These are phyloP conservation scores for Tragelaphus buxtoni DNA, from an alignment of 2,113 vertebrate genomes.

Conservation along the genomic window DNA sequence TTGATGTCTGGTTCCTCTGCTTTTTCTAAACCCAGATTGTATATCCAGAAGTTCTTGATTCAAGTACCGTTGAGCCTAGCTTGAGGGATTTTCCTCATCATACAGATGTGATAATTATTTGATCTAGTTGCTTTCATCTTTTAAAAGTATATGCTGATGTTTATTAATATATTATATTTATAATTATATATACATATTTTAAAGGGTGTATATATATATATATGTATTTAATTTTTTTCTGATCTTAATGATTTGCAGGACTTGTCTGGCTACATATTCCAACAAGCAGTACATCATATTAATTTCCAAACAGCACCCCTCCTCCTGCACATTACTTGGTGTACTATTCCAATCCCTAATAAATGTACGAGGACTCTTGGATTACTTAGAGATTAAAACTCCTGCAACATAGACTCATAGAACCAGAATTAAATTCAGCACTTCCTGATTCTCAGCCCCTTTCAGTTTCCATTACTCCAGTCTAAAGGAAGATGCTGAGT, in stretches of 20 bases:
- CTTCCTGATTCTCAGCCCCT: neutral
- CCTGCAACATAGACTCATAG: neutral
- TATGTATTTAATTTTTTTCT: neutral
- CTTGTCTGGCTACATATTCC: neutral
- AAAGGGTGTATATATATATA: neutral
- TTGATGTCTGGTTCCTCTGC: neutral
- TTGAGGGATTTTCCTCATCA: neutral
- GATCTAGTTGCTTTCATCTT: neutral
- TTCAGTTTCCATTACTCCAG: neutral
- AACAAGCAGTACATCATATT: neutral
- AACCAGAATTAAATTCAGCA: neutral
- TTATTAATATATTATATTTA: neutral
- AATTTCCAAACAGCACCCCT: neutral
- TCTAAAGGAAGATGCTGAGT: neutral
- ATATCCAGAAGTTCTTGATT: neutral
- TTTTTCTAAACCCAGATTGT: neutral
- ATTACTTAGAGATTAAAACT: neutral
- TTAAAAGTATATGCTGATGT: neutral
- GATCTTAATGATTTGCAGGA: neutral
- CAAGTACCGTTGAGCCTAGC: neutral
- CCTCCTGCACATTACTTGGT: neutral
- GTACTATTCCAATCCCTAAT: neutral
- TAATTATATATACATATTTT: neutral
- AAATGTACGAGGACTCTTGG: neutral
- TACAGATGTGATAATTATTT: neutral